Conservation (phyloP, 2,888 invertebrate genomes). For the Eutolmus rufibarbis region DNA sequence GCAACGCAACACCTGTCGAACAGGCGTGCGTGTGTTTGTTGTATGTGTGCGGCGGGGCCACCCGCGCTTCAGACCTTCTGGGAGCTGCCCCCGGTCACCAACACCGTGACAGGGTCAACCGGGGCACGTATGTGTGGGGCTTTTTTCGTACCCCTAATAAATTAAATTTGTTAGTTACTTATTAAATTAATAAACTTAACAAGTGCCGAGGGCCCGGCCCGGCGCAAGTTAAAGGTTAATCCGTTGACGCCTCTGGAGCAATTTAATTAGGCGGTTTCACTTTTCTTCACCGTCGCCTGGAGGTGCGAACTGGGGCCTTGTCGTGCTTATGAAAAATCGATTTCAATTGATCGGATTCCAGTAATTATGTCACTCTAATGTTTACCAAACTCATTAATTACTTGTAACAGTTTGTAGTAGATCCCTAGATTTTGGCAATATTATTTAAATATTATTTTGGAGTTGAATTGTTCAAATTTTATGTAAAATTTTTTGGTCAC, state of each 20-base stretch:
- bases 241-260: not conserved
- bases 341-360: not conserved
- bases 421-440: not conserved
- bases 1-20: constrained; percentile 19
- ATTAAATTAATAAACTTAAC: constrained; percentile 49
- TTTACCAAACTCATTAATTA: not conserved
- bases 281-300: not conserved
- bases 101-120: not conserved
- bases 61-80: not conserved
- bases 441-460: not conserved
- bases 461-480: not conserved
- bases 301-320: constrained; percentile 20
- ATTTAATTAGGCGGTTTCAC: constrained; percentile 36
- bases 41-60: not conserved
- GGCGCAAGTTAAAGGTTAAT: constrained; percentile 44
- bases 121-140: constrained; percentile 7
- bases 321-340: constrained; percentile 20
- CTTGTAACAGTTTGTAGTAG: not conserved
- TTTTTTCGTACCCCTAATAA: constrained; percentile 45
- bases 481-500: not conserved
- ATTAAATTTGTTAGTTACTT: constrained; percentile 49
- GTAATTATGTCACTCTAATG: not conserved
- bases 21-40: constrained; percentile 16
- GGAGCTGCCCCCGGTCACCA: not conserved
- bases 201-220: constrained; percentile 46